Conservation (phyloP, 2,797 vertebrate species). For the Ataeniobius toweri region DNA sequence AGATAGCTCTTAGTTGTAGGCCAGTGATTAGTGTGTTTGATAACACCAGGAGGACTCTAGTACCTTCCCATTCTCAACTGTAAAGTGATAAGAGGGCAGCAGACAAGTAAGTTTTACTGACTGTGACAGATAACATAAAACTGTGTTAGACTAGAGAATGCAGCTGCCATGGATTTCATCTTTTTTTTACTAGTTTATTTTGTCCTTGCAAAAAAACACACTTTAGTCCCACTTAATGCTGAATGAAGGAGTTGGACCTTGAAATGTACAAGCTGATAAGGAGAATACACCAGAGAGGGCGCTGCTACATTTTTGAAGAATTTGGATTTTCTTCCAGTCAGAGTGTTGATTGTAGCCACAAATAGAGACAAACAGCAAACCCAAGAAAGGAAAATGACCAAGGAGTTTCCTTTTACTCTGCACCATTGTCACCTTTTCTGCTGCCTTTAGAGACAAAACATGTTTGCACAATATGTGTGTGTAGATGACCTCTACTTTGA, state of each 20-base stretch:
- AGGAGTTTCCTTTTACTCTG: conserved; percentile 35
- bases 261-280: conserved; percentile 63
- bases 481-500: conserved; percentile 10
- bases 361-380: conserved; percentile 37
- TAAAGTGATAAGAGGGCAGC: conserved; percentile 36
- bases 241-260: conserved; percentile 40
- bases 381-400: conserved; percentile 11
- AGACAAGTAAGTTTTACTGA: conserved; percentile 53
- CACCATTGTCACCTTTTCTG: conserved; percentile 38
- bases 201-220: conserved; percentile 13
- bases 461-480: neutral
- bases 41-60: conserved; percentile 46
- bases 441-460: conserved; percentile 27
- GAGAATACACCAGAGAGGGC: conserved; percentile 34
- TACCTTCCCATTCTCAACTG: conserved; percentile 13
- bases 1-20: conserved; percentile 21
- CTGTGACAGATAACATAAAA: conserved; percentile 62
- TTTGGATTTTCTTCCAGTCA: conserved; percentile 60
- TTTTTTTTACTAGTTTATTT: conserved; percentile 22
- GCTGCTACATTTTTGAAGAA: conserved; percentile 56
- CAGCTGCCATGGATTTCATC: conserved; percentile 31
- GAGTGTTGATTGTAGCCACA: conserved; percentile 31
- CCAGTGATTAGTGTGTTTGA: conserved; percentile 47
- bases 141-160: conserved; percentile 51
- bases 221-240: conserved; percentile 21